Base-by-base conservation (phyloP, 2,888 invertebrate species). In the Halictus ligatus region DNA sequence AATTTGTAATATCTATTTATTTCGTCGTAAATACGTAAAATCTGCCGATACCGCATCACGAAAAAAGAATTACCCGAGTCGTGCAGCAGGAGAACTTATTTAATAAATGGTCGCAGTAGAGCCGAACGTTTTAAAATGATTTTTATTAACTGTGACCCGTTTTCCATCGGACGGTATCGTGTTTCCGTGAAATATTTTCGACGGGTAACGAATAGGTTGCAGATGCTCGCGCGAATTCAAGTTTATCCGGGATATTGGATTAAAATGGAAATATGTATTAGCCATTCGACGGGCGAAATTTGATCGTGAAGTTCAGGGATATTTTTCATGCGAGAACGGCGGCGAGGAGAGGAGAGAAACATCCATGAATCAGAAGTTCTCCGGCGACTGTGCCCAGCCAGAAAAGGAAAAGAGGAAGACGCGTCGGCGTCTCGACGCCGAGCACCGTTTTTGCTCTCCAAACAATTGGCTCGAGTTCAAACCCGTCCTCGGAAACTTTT, bases 401-500 rank as follows among this genome's bases (percentile, higher is more conserved):
- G 69, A 71, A 50, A 69, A 40, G 18, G 69, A 29, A 67, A n/a
- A 67, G 5, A 21, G 40, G 50, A 25, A 35, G 67, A 64, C 18
- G 21, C n/a, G 67, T 35, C 71, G 21, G 43, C 78, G 78, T 71
- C 71, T 58, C 71, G 40, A n/a, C 54, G 78, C 12, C 72, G 25
- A 15, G n/a, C n/a, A 58, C n/a, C n/a, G 46, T 58, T 78, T 60
- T 40, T 72, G 43, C 50, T 43, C 76, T 48, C 46, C 71, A 43
- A 60, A 25, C 60, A 46, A 72, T 60, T 43, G 81, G 48, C 58
- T 15, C 72, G 60, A 50, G 58, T 78, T 81, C 78, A 72, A 60
- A 72, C 48, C 35, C 13, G 12, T 15, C 8, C 46, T n/a, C 43
- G 46, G 46, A 46, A 60, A 40, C 43, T 71, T 77, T 72, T 48